A percentile compares a stretch with the other conserved stretches of the same genome.
These are phyloP conservation scores for Forbesichthys agassizii DNA, from an alignment of 2,113 vertebrate genomes.

Conservation along the genomic window DNA sequence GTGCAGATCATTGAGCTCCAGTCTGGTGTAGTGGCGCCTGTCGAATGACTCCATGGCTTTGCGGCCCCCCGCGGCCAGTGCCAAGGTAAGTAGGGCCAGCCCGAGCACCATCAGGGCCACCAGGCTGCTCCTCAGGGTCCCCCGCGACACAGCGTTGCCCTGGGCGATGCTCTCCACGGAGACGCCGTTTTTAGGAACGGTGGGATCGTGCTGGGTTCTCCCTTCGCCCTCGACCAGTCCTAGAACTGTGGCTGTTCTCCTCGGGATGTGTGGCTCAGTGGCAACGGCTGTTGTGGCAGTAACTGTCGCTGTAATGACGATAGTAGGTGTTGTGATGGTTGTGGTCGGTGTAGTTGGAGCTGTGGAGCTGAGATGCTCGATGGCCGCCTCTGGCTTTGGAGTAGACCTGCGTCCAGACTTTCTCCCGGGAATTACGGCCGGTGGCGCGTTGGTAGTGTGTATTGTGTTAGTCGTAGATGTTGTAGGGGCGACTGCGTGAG, in stretches of 20 bases:
- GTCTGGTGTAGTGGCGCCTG: conserved; percentile 78
- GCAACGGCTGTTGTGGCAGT: conserved; percentile 14
- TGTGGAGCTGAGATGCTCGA: conserved; percentile 4
- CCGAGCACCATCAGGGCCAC: conserved; percentile 72
- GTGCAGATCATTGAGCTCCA: conserved; percentile 81
- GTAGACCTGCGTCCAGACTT: conserved; percentile 25
- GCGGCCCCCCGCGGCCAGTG: conserved; percentile 65
- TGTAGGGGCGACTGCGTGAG: conserved; percentile 31
- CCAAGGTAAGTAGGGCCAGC: conserved; percentile 63
- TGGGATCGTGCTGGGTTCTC: conserved; percentile 17
- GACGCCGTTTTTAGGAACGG: conserved; percentile 24
- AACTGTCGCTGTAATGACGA: conserved; percentile 2
- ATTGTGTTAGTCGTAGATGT: neutral
- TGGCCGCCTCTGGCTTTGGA: neutral
- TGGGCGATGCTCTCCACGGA: neutral
- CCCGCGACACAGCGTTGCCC: conserved; percentile 24
- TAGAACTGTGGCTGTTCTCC: conserved; percentile 8
- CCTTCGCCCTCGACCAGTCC: conserved; percentile 52
- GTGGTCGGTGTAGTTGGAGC: conserved; percentile 6
- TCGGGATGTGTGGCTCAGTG: conserved; percentile 10
- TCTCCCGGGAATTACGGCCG: neutral
- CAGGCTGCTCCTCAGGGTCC: conserved; percentile 64
- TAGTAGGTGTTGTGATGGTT: neutral
- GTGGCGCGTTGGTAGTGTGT: conserved; percentile 22
- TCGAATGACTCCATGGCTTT: conserved; percentile 81